A percentile compares a stretch with the other conserved stretches of the same genome.
Conservation (phyloP, 2,113 vertebrate species). For the Hippopotamus amphibius region DNA sequence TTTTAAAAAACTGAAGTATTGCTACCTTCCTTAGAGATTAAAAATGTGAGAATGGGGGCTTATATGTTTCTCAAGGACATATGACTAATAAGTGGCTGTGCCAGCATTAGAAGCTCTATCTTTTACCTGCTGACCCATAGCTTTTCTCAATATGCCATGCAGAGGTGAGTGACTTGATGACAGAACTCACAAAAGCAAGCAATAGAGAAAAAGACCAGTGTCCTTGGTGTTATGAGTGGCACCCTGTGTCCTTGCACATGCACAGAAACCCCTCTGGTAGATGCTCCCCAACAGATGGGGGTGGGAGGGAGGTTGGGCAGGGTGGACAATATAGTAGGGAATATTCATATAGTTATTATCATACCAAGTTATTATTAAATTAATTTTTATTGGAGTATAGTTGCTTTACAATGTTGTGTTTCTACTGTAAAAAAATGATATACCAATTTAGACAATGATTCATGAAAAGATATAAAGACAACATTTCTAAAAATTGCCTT, state of each 20-base stretch:
- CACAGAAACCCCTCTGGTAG: neutral
- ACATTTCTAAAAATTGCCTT: constrained; percentile 12
- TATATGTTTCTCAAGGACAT: neutral
- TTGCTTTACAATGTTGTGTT: too few species aligned
- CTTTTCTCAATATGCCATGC: neutral
- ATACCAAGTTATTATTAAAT: neutral
- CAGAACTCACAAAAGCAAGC: neutral
- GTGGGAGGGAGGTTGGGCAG: neutral
- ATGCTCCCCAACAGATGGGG: neutral
- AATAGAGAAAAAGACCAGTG: neutral
- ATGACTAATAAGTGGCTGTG: neutral
- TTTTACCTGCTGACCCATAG: neutral
- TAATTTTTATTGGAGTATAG: too few species aligned
- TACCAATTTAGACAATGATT: constrained; percentile 8
- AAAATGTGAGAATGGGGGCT: neutral
- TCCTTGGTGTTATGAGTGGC: neutral
- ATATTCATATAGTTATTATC: neutral
- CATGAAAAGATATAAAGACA: neutral
- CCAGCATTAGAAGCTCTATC: neutral
- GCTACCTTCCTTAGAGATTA: neutral
- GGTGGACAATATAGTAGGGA: neutral
- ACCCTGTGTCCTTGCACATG: neutral
- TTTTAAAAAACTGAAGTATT: neutral
- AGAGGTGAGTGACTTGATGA: neutral
- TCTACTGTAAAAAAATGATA: too few species aligned